Evolutionary conservation across 2,888 invertebrate species (phyloP).

Genomic region (Caenorhabditis drosophilae): DNA sequence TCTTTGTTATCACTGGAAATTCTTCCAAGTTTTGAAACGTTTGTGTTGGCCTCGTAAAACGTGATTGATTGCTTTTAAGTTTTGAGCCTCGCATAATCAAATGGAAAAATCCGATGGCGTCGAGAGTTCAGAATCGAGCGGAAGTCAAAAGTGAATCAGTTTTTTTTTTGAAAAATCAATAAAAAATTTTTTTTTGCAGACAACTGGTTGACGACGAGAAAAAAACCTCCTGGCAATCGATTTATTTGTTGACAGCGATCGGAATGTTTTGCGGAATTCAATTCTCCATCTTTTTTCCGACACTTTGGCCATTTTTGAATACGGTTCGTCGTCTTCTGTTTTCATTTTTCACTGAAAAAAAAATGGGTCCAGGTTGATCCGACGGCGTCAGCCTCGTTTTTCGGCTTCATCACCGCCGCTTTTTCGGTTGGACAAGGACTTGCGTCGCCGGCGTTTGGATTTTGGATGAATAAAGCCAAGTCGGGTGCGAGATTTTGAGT

Average conservation of each 20-base stretch:
- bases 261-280: conserved; percentile 50
- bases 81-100: too few relatives aligned
- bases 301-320: conserved; percentile 49
- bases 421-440: conserved; percentile 49
- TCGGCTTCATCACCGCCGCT: conserved; percentile 50
- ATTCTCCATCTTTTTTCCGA: conserved; percentile 53
- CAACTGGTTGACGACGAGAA: conserved; percentile 15
- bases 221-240: conserved; percentile 47
- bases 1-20: too few relatives aligned
- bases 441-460: conserved; percentile 47
- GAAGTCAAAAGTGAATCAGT: too few relatives aligned
- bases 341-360: neutral
- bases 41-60: too few relatives aligned
- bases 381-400: conserved; percentile 44
- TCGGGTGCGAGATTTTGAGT: conserved; percentile 22
- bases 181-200: conserved; percentile 8
- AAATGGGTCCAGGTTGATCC: conserved; percentile 34
- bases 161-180: neutral
- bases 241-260: conserved; percentile 46
- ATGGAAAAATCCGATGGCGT: too few relatives aligned
- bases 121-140: too few relatives aligned
- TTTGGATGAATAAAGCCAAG: conserved; percentile 49
- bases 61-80: too few relatives aligned
- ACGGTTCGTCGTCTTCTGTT: conserved; percentile 11
- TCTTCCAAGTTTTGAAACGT: too few relatives aligned